These are phyloP conservation scores for Metopolophium dirhodum DNA, from an alignment of 1,140 invertebrate species.

Conservation along the genomic window DNA sequence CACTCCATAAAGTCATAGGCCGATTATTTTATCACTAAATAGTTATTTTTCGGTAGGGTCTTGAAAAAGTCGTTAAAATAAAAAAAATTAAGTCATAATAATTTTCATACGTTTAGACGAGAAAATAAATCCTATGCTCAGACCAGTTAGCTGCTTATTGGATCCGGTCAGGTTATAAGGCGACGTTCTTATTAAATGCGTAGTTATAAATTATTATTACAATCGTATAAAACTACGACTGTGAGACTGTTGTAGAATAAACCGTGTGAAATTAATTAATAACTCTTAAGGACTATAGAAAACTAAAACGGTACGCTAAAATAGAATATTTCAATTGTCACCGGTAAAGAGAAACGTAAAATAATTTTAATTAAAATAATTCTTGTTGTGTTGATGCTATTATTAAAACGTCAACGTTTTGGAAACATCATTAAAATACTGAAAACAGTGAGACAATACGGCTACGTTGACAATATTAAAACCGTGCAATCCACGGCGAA, in stretches of 20 bases:
- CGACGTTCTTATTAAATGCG: not conserved
- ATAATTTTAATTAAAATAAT: conserved; percentile 13
- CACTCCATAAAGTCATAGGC: not conserved
- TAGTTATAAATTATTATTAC: not conserved
- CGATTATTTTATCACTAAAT: not conserved
- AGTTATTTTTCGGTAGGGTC: not conserved
- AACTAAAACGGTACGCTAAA: not conserved
- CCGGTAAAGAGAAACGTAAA: not conserved
- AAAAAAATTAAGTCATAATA: not conserved
- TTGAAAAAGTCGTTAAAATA: not conserved
- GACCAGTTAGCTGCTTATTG: not conserved
- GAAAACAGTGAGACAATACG: not conserved
- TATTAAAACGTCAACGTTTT: not conserved
- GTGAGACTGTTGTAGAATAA: not conserved
- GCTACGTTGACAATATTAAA: not conserved
- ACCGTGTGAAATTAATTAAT: not conserved
- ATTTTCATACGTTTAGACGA: not conserved
- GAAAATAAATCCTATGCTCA: not conserved
- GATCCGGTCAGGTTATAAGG: not conserved
- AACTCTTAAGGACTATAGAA: not conserved
- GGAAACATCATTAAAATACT: conserved; percentile 10
- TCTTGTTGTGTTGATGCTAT: not conserved
- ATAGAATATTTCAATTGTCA: conserved; percentile 9
- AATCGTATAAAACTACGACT: not conserved
- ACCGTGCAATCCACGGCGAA: not conserved